Evolutionary conservation across 1,140 invertebrate species (phyloP).

Genomic region (Caerostris darwini): DNA sequence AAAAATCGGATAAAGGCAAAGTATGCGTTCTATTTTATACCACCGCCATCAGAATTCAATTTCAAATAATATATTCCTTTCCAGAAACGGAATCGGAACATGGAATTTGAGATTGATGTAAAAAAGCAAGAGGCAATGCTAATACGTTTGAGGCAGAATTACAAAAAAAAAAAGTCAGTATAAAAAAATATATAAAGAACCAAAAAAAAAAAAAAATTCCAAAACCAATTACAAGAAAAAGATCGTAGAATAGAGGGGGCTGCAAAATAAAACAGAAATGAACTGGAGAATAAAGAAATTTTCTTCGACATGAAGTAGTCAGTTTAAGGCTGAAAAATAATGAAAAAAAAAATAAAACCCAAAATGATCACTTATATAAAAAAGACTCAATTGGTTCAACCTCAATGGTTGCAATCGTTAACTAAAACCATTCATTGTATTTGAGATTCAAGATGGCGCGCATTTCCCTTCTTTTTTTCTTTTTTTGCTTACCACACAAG

Average conservation of each 20-base stretch:
- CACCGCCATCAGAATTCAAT: constrained; percentile 69
- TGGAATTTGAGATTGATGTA: constrained; percentile 72
- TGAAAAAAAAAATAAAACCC: constrained; percentile 30
- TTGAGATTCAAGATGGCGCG: constrained; percentile 72
- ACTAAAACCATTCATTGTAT: constrained; percentile 76
- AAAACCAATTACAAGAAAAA: constrained; percentile 72
- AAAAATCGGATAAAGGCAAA: constrained; percentile 35
- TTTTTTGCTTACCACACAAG: constrained; percentile 11
- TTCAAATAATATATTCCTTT: constrained; percentile 75
- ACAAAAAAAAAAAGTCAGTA: constrained; percentile 31
- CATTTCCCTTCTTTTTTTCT: constrained; percentile 29
- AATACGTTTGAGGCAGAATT: constrained; percentile 66
- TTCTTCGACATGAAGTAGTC: constrained; percentile 64
- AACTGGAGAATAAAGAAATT: constrained; percentile 52
- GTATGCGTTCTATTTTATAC: constrained; percentile 63
- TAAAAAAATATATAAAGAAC: neutral
- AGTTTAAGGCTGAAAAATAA: constrained; percentile 68
- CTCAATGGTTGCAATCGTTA: constrained; percentile 71
- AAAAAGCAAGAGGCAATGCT: constrained; percentile 74
- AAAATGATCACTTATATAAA: constrained; percentile 43
- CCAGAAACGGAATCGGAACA: constrained; percentile 53
- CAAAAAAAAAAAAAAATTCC: constrained; percentile 39
- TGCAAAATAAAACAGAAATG: constrained; percentile 69
- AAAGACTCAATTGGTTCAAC: constrained; percentile 34
- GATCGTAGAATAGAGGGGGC: constrained; percentile 33